Base-by-base conservation (phyloP, 2,113 vertebrate genomes). In the Catagonus wagneri region DNA sequence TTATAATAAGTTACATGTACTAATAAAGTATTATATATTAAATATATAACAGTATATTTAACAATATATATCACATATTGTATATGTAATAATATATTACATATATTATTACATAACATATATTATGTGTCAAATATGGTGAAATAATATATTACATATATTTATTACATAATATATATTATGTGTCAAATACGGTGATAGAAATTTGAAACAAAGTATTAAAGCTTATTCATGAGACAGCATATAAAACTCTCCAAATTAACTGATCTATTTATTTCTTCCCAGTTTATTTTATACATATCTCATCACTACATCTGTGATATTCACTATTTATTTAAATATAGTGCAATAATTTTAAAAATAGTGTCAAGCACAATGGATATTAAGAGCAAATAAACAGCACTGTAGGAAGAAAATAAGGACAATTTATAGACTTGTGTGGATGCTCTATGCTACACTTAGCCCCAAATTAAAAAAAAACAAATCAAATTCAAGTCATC, bases 131-230 rank as follows among this genome's bases (percentile, higher is more conserved):
- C 14, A 39, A 72, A 39, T 27, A 72, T 25, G 39, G 32, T 76
- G 16, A 19, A 32, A 76, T 76, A 29, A 52, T 52, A 75, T 32
- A 75, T 32, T 52, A 75, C 1, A 56, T 54, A 78, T 14, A 34
- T 2, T 25, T 75, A 36, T 17, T 44, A 44, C 8, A 44, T 44
- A 44, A 54, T 65, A 44, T 84, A 93, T 87, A 17, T 60, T 27
- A 20, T 13, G 32, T 60, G 20, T 92, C 58, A 94, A 79, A 93
- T 11, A 80, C 11, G 66, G 10, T 71, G 29, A 71, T 54, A 54
- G 80, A 61, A 87, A 44, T 76, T 83, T 96, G 69, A 96, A 90
- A 44, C 27, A 61, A 86, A 93, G n/a, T 66, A 90, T 92, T 89
- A 84, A 91, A 54, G 25, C 0, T 84, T 86, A 85, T 25, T 87